A percentile compares a stretch with the other conserved stretches of the same genome.
Evolutionary conservation across 2,797 vertebrate species (phyloP).

Genomic region (Microctenopoma lineatum): DNA sequence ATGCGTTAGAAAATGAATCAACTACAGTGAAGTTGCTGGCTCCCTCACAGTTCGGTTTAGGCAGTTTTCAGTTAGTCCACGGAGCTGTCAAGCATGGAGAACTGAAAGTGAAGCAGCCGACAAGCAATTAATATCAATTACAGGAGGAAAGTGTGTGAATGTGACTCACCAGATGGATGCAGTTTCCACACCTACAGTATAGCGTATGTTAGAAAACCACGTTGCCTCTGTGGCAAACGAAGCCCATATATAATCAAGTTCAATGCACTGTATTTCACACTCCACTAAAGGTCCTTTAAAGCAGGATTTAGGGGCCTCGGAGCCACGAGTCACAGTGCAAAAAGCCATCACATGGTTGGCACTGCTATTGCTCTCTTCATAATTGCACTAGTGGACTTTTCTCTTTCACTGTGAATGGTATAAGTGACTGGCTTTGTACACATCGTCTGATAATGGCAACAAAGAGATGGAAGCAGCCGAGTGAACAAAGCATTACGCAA

Average conservation of each 20-base stretch:
- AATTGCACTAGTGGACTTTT: conserved; percentile 61
- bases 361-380: conserved; percentile 46
- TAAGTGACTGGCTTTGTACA: conserved; percentile 63
- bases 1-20: conserved; percentile 31
- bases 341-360: conserved; percentile 54
- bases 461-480: conserved; percentile 67
- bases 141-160: conserved; percentile 72
- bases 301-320: conserved; percentile 58
- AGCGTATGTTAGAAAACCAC: conserved; percentile 28
- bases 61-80: conserved; percentile 63
- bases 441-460: conserved; percentile 67
- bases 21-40: conserved; percentile 15
- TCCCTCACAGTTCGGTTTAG: conserved; percentile 31
- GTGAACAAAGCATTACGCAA: conserved; percentile 76
- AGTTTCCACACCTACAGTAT: conserved; percentile 23
- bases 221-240: conserved; percentile 40
- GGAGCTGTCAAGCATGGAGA: conserved; percentile 61
- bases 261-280: conserved; percentile 74
- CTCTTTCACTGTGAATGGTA: conserved; percentile 47
- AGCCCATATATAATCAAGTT: conserved; percentile 59
- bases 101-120: conserved; percentile 67
- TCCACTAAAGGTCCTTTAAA: conserved; percentile 64
- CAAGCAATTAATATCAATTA: conserved; percentile 86
- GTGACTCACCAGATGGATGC: conserved; percentile 59
- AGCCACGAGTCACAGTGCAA: conserved; percentile 34